Evolutionary conservation across 2,888 invertebrate genomes (phyloP).

Genomic region (Lepidocyrtoides sp.): DNA sequence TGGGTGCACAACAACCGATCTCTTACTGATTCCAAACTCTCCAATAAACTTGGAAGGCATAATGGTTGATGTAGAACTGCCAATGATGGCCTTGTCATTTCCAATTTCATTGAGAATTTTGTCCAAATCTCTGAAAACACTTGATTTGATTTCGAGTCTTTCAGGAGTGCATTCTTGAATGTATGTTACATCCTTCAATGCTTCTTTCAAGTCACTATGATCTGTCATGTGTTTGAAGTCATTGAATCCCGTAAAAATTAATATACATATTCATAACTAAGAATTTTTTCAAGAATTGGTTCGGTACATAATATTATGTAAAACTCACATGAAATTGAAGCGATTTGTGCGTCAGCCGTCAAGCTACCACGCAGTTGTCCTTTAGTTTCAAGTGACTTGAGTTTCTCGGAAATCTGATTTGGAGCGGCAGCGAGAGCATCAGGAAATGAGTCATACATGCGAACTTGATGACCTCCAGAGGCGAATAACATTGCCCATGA

Average conservation of each 20-base stretch:
- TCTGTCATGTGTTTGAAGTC: too few species aligned
- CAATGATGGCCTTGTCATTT: conserved; percentile 92
- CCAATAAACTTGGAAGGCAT: conserved; percentile 95
- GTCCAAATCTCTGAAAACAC: conserved; percentile 93
- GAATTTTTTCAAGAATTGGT: too few species aligned
- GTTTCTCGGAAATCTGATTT: conserved; percentile 91
- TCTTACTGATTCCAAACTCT: conserved; percentile 91
- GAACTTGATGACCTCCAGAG: conserved; percentile 95
- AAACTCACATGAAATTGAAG: conserved; percentile 91
- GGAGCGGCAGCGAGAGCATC: conserved; percentile 92
- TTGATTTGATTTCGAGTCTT: conserved; percentile 93
- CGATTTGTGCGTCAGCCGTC: conserved; percentile 91
- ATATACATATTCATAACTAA: neutral
- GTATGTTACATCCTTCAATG: conserved; percentile 92
- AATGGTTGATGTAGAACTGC: conserved; percentile 97
- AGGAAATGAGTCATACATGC: conserved; percentile 93
- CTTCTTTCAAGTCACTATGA: conserved; percentile 90
- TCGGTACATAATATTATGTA: neutral
- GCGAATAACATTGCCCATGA: conserved; percentile 99
- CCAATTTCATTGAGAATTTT: conserved; percentile 90
- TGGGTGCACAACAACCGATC: conserved; percentile 96
- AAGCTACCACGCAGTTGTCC: conserved; percentile 91
- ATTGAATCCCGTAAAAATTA: too few species aligned
- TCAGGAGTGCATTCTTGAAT: conserved; percentile 98
- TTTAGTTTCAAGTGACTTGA: conserved; percentile 90